Conservation (phyloP, 2,888 invertebrate genomes). For the Leucophenga montana region DNA sequence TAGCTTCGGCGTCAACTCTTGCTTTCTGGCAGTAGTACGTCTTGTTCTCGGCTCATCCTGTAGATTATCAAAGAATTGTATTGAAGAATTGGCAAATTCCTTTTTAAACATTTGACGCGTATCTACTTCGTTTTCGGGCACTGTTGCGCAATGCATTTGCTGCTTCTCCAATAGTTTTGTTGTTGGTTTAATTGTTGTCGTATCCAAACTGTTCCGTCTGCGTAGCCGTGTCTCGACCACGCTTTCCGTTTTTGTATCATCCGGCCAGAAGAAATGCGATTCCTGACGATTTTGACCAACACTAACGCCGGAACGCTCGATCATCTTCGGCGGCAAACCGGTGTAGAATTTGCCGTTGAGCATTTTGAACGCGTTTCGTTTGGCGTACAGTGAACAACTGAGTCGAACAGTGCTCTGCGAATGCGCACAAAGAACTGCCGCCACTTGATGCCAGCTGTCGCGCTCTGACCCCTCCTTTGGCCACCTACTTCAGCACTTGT, state of each 20-base stretch:
- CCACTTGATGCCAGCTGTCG: constrained; percentile 33
- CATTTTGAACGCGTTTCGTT: constrained; percentile 55
- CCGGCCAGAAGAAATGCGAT: constrained; percentile 73
- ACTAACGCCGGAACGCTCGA: constrained; percentile 55
- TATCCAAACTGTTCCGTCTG: constrained; percentile 59
- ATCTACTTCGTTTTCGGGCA: constrained; percentile 52
- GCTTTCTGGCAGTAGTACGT: constrained; percentile 37
- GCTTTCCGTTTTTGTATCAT: constrained; percentile 66
- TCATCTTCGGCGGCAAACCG: constrained; percentile 72
- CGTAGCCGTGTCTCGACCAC: constrained; percentile 59
- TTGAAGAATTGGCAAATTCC: constrained; percentile 71
- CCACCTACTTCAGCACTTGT: constrained; percentile 25
- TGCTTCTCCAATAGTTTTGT: constrained; percentile 30
- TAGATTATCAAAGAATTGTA: constrained; percentile 69
- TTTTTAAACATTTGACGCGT: constrained; percentile 69
- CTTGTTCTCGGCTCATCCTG: constrained; percentile 39
- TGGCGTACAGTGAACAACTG: constrained; percentile 11
- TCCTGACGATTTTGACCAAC: constrained; percentile 66
- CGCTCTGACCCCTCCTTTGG: no score
- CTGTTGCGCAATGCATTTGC: constrained; percentile 34
- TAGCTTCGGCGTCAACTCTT: constrained; percentile 59
- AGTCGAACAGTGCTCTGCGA: constrained; percentile 30
- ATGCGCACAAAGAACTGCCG: constrained; percentile 49
- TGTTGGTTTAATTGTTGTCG: constrained; percentile 24
- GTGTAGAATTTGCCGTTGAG: constrained; percentile 73